Base-by-base conservation (phyloP, 2,888 invertebrate genomes). In the Eremobia ochroleuca region DNA sequence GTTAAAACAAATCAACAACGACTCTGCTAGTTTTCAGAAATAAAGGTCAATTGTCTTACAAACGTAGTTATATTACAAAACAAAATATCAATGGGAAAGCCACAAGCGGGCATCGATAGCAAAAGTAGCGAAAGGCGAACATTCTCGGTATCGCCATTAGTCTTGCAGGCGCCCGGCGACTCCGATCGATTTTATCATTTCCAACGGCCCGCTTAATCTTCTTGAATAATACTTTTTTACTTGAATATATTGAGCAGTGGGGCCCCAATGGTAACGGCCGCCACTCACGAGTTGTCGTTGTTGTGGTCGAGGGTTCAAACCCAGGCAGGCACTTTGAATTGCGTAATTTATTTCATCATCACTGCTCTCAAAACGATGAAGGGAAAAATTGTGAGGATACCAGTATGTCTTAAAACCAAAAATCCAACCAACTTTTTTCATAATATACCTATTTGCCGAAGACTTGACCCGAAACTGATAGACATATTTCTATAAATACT, bases 121-220 rank as follows among this genome's bases (percentile, higher is more conserved):
- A 80, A 82, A 87, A 86, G 79, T 76, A 70, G 87, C 85, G 68
- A 85, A 87, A 82, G 85, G 86, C 87, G 83, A 85, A 71, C 79
- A 80, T 85, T 93, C 93, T 89, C 49, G 73, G 93, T 92, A 94
- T 87, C 79, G 86, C 86, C 89, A 92, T 93, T 92, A 94, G 93
- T 91, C 92, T 92, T 90, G 90, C 89, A 89, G 94, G 92, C 94
- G 93, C 92, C 92, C 81, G 82, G 72, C 85, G 76, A 85, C 72
- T 75, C 72, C 79, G 85, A 94, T 94, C 91, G 93, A 94, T 94
- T 93, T 92, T 92, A 92, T 92, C 89, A 91, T 92, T 92, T 86
- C 90, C 79, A 87, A 88, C 87, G 79, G 82, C 78, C 58, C 77
- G 85, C 82, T 89, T 90, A 90, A 92, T 91, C 90, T 88, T 87